Evolutionary conservation across 2,888 invertebrate genomes (phyloP).

Genomic region (Tortrix viridana): DNA sequence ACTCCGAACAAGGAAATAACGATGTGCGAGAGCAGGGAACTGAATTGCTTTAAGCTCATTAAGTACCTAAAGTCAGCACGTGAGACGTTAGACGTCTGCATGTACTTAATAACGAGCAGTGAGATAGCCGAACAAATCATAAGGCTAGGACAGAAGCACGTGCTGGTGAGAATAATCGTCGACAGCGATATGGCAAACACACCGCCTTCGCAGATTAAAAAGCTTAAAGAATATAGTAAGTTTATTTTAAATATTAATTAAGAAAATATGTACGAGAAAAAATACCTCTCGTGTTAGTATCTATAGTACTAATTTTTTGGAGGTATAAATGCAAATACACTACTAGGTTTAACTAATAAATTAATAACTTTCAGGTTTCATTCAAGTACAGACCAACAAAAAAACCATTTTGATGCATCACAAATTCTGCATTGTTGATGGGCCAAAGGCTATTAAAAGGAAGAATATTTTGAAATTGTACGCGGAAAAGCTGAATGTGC

Average conservation of each 20-base stretch:
- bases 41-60: conserved; percentile 76
- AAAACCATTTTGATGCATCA: conserved; percentile 90
- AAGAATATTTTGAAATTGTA: conserved; percentile 67
- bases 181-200: conserved; percentile 79
- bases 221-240: conserved; percentile 76
- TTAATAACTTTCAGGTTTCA: conserved; percentile 64
- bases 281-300: too few relatives aligned
- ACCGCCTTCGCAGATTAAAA: conserved; percentile 77
- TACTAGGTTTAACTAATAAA: neutral
- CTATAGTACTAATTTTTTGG: too few relatives aligned
- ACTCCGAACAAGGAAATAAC: conserved; percentile 68
- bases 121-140: conserved; percentile 79
- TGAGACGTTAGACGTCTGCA: conserved; percentile 78
- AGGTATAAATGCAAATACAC: neutral
- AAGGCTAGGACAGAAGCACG: conserved; percentile 75
- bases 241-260: conserved; percentile 36
- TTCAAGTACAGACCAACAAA: conserved; percentile 76
- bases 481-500: conserved; percentile 73
- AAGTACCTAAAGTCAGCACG: conserved; percentile 78
- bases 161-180: conserved; percentile 75
- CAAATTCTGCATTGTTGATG: conserved; percentile 90
- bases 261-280: too few relatives aligned
- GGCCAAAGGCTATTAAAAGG: conserved; percentile 72
- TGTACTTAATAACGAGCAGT: conserved; percentile 78
- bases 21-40: conserved; percentile 73